Evolutionary conservation across 1,140 invertebrate species (phyloP), one percentile per base, ranked within the genome.

Genomic region (Euschistus heros): DNA sequence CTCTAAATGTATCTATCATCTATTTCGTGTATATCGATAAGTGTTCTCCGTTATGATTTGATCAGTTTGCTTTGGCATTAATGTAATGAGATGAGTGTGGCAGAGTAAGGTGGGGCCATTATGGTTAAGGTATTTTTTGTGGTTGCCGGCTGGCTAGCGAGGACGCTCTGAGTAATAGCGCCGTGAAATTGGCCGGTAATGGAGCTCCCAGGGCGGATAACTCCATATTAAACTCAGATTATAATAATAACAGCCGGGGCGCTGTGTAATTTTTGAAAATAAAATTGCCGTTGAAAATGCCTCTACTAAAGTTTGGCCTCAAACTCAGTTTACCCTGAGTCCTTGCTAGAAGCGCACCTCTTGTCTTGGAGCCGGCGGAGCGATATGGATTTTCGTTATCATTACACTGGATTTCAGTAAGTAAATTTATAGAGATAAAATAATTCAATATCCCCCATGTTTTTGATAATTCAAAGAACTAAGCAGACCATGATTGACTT

Each of bases 171-270:
- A 17, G 65, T 66, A 66, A 66, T 66, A 22, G 59, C 20, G 37
- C 50, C 61, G 55, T 66, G 65, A 59, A 66, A 66, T 66, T 66
- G 55, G 54, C 65, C 30, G 27, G 50, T 66, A 66, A 66, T 66
- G 61, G 65, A 44, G 55, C 55, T 59, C 55, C 55, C 55, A 59
- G n/a, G n/a, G 10, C 55, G 30, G 54, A 66, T 66, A 66, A 66
- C 55, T 66, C 65, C 50, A 66, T 66, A 66, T 66, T 66, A 66
- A 66, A 66, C 65, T 66, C 65, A 66, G 65, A 66, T 66, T 66
- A 66, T 66, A 66, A 66, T 66, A 66, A 66, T 66, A 66, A 66
- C 65, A 18, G 65, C 37, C 65, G 65, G 59, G 30, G 64, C 33
- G n/a, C 64, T 65, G 64, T 65, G 65, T 66, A 66, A 66, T 66